Percentiles rank a stretch among this genome's conserved stretches.
Evolutionary conservation across 2,888 invertebrate genomes (phyloP).

Genomic region (Sclerodermus sp.): DNA sequence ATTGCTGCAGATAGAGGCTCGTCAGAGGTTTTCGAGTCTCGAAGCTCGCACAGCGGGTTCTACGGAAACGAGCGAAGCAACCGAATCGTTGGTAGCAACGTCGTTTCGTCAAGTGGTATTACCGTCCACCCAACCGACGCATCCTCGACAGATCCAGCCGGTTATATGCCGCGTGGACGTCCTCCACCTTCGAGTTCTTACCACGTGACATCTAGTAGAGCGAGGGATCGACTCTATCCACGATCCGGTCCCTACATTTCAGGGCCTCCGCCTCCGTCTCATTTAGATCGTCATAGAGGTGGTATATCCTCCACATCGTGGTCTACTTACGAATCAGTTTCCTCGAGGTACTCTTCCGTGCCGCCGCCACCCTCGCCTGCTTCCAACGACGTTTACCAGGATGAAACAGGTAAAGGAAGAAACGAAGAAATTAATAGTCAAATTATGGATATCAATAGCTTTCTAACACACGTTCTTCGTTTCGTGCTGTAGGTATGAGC

Average conservation of each 20-base stretch:
- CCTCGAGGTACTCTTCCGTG: slow-evolving; percentile 49
- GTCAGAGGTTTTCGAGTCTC: slow-evolving; percentile 49
- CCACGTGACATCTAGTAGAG: slow-evolving; percentile 55
- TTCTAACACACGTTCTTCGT: too few relatives aligned
- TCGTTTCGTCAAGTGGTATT: slow-evolving; percentile 32
- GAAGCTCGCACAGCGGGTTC: slow-evolving; percentile 57
- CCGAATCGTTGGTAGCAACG: slow-evolving; percentile 41
- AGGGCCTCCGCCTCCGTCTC: slow-evolving; percentile 55
- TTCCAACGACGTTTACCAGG: slow-evolving; percentile 47
- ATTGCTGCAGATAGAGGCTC: not conserved
- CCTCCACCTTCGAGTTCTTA: slow-evolving; percentile 48
- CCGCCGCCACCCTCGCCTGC: slow-evolving; percentile 52
- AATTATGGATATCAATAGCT: too few relatives aligned
- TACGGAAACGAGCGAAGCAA: slow-evolving; percentile 47
- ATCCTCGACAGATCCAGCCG: slow-evolving; percentile 48
- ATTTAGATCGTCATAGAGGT: slow-evolving; percentile 51
- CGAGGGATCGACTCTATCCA: slow-evolving; percentile 55
- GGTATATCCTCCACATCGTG: slow-evolving; percentile 45
- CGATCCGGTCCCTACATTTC: slow-evolving; percentile 51
- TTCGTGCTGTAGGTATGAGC: slow-evolving; percentile 35
- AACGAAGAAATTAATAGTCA: too few relatives aligned
- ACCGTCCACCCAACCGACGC: slow-evolving; percentile 44
- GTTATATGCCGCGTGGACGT: slow-evolving; percentile 49
- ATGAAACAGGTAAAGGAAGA: slow-evolving; percentile 49
- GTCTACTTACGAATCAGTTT: slow-evolving; percentile 49